These are phyloP conservation scores for Limonius californicus DNA, from an alignment of 1,140 invertebrate genomes.

Conservation along the genomic window DNA sequence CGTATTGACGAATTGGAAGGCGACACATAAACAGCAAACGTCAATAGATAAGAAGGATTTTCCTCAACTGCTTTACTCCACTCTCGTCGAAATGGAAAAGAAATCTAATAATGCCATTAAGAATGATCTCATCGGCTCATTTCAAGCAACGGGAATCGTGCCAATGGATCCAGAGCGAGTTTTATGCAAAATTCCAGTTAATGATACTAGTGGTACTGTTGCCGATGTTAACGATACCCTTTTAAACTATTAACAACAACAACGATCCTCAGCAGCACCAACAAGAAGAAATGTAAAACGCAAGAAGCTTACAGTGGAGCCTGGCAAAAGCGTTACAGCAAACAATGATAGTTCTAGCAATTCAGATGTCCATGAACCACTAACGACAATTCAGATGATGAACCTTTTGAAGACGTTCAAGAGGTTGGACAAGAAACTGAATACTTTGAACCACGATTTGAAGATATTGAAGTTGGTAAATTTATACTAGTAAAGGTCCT, in stretches of 20 bases:
- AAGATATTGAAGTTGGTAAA: neutral
- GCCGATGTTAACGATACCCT: neutral
- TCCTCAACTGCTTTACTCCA: conserved; percentile 16
- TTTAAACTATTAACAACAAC: conserved; percentile 22
- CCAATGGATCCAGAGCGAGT: conserved; percentile 16
- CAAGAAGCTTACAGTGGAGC: conserved; percentile 19
- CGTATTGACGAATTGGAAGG: too few relatives aligned
- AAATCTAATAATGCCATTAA: conserved; percentile 21
- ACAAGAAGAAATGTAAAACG: conserved; percentile 17
- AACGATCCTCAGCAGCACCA: conserved; percentile 18
- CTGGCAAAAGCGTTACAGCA: conserved; percentile 24
- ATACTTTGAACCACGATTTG: neutral
- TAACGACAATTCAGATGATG: neutral
- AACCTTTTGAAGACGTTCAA: neutral
- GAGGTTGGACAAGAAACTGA: neutral
- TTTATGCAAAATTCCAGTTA: conserved; percentile 17
- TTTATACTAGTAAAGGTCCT: neutral
- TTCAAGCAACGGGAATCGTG: conserved; percentile 20
- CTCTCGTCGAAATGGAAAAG: conserved; percentile 12
- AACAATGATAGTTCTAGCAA: conserved; percentile 17
- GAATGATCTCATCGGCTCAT: conserved; percentile 19
- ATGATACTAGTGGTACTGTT: neutral
- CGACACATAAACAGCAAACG: neutral
- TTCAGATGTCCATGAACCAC: neutral
- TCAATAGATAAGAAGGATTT: conserved; percentile 20